Base-by-base conservation (phyloP, 2,888 invertebrate species). In the Syrphus vitripennis region DNA sequence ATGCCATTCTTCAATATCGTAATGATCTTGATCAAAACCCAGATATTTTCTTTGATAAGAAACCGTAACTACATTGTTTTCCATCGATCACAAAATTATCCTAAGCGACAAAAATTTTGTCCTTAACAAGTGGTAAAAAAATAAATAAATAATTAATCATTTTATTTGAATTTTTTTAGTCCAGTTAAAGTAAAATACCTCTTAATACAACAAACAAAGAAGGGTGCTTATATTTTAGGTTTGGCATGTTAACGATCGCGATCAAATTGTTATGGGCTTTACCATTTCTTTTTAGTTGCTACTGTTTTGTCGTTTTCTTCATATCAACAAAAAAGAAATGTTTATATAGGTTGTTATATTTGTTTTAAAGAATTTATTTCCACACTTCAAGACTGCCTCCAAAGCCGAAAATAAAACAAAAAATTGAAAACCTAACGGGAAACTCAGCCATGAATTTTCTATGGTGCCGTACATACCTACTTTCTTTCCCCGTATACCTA, bases 401-500 rank as follows among this genome's bases (percentile, higher is more conserved):
- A 24, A 50, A 67, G 50, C 50, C 50, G 50, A 67, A 67, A 67
- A 67, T 67, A 67, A 67, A 67, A 67, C 34, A 19, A 1, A 57
- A 61, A 69, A 42, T 12, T 10, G 45, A 63, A 50, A 61, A 48
- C 14, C 14, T 71, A 26, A 34, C 24, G 55, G 40, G 40, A 71
- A 71, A 57, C 78, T 57, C 63, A 79, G 72, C 24, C 53, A 78
- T 78, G 55, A 40, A 74, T 69, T 78, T 63, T 57, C 40, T 34
- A 29, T 57, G 14, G 21, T 9, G 59, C 10, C 42, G 7, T 29
- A 48, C 50, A 63, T 61, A 50, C 48, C 9, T 42, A 40, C 14
- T 19, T 57, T 21, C 55, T 40, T 45, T 31, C 37, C 16, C 21
- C 37, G 19, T 65, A 24, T 12, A 2, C n/a, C n/a, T n/a, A n/a